A percentile compares a stretch with the other conserved stretches of the same genome.
Evolutionary conservation across 2,113 vertebrate genomes (phyloP).

Genomic region (Forbesichthys papilliferus): DNA sequence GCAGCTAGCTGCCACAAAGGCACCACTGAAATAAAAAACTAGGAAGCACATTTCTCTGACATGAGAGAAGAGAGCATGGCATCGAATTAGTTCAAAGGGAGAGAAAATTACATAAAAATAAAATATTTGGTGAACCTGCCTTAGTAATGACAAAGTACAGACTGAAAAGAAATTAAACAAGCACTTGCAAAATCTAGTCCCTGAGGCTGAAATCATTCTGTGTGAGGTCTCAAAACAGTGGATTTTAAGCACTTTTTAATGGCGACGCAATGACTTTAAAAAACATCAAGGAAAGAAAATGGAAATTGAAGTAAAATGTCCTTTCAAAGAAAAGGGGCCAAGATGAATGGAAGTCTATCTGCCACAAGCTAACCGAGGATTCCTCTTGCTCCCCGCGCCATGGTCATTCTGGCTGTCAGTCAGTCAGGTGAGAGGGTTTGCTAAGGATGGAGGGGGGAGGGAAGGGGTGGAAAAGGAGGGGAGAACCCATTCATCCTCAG

Average conservation of each 20-base stretch:
- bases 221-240: slow-evolving; percentile 15
- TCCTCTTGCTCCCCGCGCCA: slow-evolving; percentile 9
- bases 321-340: slow-evolving; percentile 37
- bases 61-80: slow-evolving; percentile 13
- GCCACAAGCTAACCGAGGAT: not conserved
- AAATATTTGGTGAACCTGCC: not conserved
- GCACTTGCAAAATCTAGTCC: not conserved
- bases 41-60: slow-evolving; percentile 3
- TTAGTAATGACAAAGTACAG: not conserved
- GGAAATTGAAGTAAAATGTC: slow-evolving; percentile 7
- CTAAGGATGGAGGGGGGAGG: slow-evolving; percentile 29
- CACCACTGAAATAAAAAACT: slow-evolving; percentile 1
- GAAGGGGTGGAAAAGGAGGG: slow-evolving; percentile 46
- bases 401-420: slow-evolving; percentile 18
- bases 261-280: slow-evolving; percentile 14
- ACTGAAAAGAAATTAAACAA: not conserved
- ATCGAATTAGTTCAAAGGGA: not conserved
- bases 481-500: slow-evolving; percentile 47
- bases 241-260: slow-evolving; percentile 21
- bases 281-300: not conserved
- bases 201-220: slow-evolving; percentile 3
- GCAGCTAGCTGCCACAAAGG: not conserved
- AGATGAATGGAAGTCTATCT: slow-evolving; percentile 23
- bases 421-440: slow-evolving; percentile 49
- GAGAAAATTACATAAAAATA: slow-evolving; percentile 1